Base-by-base conservation (phyloP, 2,797 vertebrate species). In the Pipistrellus kuhlii region DNA sequence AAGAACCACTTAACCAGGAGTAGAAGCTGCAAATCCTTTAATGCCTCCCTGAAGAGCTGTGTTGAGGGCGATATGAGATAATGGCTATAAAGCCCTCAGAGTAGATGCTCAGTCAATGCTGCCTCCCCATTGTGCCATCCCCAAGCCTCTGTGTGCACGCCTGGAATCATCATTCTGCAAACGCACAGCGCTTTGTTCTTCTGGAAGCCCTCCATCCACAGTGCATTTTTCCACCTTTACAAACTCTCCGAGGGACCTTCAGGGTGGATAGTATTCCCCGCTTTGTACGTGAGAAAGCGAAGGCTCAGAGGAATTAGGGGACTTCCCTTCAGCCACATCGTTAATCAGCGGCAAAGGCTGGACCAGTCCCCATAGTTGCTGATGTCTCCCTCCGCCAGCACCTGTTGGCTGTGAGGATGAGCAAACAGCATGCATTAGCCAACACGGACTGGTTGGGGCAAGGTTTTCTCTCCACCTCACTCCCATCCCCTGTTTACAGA, bases 1-100 rank as follows among this genome's bases (percentile, higher is more conserved):
- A 86, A 91, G 76, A 89, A 55, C 41, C 72, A 59, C 69, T 89
- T 32, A 25, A 35, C 72, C 68, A 55, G 81, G 15, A 25, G 82
- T 55, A 71, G 87, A 83, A 55, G 59, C 10, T 46, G 64, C 68
- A 86, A 72, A 55, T 64, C 9, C 48, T 64, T 15, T 35, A 64
- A 59, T 66, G 13, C 46, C 25, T 46, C 57, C 92, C 68, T 30
- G 20, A 94, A 84, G 59, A 89, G 75, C 35, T 32, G 0, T 13
- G 18, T 10, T 12, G 92, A 89, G 17, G 53, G 17, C 30, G 0
- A 1, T 41, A 17, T 23, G 53, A 64, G 48, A 73, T n/a, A 62
- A 71, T 8, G 32, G 72, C 91, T 88, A 10, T 25, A 6, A 53
- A 51, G 21, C n/a, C 25, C 12, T 53, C 55, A 27, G 72, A n/a